Conservation (phyloP, 2,113 vertebrate species). For the Spea bombifrons region DNA sequence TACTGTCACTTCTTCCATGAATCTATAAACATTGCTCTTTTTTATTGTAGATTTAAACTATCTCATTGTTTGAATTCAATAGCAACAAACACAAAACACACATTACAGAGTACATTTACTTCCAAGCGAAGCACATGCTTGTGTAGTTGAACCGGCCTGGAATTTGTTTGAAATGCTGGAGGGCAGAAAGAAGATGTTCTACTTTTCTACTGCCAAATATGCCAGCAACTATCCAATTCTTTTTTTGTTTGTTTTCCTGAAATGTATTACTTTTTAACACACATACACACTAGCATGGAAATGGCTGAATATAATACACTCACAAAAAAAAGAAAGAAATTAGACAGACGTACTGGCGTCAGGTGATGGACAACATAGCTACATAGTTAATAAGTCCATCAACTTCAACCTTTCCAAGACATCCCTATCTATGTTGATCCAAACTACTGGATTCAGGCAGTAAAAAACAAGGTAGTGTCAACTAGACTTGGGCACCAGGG, state of each 20-base stretch:
- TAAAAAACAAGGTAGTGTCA: too few species aligned
- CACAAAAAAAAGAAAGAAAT: neutral
- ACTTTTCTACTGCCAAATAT: constrained; percentile 27
- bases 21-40: constrained; percentile 29
- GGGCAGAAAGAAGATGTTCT: constrained; percentile 19
- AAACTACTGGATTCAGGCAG: too few species aligned
- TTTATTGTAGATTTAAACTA: constrained; percentile 28
- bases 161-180: constrained; percentile 28
- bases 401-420: too few species aligned
- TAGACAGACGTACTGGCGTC: too few species aligned
- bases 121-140: constrained; percentile 27
- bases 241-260: constrained; percentile 14
- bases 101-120: constrained; percentile 20
- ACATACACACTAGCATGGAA: neutral
- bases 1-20: constrained; percentile 31
- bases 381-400: too few species aligned
- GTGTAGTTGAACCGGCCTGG: constrained; percentile 23
- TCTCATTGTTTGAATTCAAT: constrained; percentile 24
- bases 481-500: too few species aligned
- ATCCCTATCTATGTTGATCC: too few species aligned
- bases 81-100: constrained; percentile 36
- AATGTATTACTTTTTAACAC: constrained; percentile 13
- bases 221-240: constrained; percentile 26
- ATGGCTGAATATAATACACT: neutral
- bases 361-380: too few species aligned